phyloP scores from a whole-genome alignment of 2,113 vertebrate genomes.

The Seriola aureovittata region DNA sequence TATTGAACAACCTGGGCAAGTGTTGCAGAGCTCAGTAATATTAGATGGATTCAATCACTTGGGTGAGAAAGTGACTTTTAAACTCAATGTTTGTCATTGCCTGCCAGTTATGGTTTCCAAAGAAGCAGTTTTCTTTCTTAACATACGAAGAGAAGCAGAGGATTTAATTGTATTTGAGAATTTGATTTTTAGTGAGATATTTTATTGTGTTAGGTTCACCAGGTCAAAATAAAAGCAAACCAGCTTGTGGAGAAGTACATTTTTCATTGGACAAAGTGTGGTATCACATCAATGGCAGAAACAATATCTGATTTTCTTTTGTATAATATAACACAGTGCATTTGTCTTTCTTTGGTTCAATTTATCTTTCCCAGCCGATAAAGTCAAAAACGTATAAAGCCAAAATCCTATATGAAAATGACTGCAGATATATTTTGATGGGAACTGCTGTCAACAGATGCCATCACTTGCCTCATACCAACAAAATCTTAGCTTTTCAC shows the following conservation, averaged over 20 bases:
- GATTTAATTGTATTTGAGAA: not conserved
- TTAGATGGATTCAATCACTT: conserved; percentile 56
- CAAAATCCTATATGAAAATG: not conserved
- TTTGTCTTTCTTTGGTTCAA: not conserved
- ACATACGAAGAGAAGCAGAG: not conserved
- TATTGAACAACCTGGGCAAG: conserved; percentile 77
- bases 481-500: not conserved
- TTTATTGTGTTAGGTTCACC: not conserved
- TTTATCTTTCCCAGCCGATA: not conserved
- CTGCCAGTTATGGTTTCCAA: not conserved
- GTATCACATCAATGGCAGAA: not conserved
- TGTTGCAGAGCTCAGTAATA: conserved; percentile 66
- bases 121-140: not conserved
- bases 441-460: not conserved
- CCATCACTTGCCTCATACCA: not conserved
- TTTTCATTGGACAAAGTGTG: not conserved
- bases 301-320: not conserved
- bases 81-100: conserved; percentile 17
- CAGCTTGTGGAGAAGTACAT: not conserved
- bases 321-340: not conserved
- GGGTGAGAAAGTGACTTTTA: conserved; percentile 45
- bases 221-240: not conserved
- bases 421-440: not conserved
- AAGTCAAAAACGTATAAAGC: not conserved
- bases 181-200: not conserved